Conservation (phyloP, 1,140 invertebrate species). For the Zaprionus gabonicus region DNA sequence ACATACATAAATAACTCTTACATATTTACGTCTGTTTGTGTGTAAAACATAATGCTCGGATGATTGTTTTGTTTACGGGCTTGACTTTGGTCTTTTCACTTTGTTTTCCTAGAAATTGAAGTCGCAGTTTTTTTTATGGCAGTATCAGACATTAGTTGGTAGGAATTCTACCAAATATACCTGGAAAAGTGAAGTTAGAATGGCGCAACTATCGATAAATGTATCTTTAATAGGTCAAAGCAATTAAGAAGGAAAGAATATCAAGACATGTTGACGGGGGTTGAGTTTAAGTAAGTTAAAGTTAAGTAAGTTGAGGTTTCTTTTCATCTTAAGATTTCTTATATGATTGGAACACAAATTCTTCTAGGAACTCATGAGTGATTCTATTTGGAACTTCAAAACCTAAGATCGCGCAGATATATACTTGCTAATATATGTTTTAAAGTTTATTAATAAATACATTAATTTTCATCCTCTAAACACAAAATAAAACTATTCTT, state of each 20-base stretch:
- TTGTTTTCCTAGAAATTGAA: background rate
- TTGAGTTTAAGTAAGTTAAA: no score
- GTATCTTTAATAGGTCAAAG: background rate
- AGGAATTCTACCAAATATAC: background rate
- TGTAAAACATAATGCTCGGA: background rate
- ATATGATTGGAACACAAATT: no score
- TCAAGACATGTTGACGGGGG: background rate
- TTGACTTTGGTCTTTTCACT: slow-evolving; percentile 1
- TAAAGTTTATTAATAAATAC: no score
- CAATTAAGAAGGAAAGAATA: background rate
- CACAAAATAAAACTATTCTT: background rate
- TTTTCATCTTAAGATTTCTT: no score
- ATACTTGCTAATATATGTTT: no score
- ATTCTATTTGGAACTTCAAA: no score
- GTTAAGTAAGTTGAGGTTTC: no score
- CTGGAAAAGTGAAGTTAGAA: background rate
- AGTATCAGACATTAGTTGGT: background rate
- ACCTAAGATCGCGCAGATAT: no score
- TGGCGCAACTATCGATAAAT: background rate
- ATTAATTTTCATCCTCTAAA: no score
- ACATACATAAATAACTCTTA: background rate
- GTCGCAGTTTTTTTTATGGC: background rate
- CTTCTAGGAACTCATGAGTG: no score
- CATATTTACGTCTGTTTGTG: background rate
- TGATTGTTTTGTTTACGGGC: slow-evolving; percentile 1